phyloP scores from a whole-genome alignment of 2,888 invertebrate species.

The Drosophila niveifrons region DNA sequence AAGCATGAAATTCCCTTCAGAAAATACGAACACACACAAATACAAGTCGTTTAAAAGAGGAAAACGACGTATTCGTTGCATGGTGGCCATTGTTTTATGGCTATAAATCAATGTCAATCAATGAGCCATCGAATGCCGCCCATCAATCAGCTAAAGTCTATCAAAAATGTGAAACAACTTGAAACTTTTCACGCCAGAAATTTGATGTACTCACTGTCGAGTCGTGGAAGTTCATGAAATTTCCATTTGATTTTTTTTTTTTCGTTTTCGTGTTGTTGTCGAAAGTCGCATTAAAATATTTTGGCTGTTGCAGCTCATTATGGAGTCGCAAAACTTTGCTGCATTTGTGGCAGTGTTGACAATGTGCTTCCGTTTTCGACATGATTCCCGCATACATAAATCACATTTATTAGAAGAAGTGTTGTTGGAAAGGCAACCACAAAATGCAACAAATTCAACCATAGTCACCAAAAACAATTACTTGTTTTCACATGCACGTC shows the following conservation, averaged over 20 bases:
- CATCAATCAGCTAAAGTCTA: constrained; percentile 72
- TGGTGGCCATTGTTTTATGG: constrained; percentile 46
- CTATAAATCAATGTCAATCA: constrained; percentile 77
- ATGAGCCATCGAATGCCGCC: constrained; percentile 32
- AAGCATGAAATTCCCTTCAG: background rate
- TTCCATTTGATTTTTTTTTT: constrained; percentile 51
- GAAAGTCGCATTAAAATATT: constrained; percentile 48
- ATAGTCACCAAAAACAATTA: constrained; percentile 53
- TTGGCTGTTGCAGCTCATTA: constrained; percentile 41
- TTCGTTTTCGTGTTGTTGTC: background rate
- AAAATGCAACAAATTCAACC: constrained; percentile 46
- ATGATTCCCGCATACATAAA: constrained; percentile 52
- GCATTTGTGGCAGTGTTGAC: constrained; percentile 46
- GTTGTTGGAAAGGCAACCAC: constrained; percentile 28
- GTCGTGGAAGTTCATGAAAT: constrained; percentile 44
- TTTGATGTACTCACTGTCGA: constrained; percentile 14
- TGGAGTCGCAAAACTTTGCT: constrained; percentile 29
- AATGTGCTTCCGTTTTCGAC: constrained; percentile 52
- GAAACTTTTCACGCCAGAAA: constrained; percentile 41
- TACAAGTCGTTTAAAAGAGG: constrained; percentile 6
- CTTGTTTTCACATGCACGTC: constrained; percentile 5
- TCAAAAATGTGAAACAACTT: constrained; percentile 48
- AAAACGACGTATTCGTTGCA: constrained; percentile 53
- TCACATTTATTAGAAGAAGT: constrained; percentile 69
- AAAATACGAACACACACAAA: background rate